phyloP scores from a whole-genome alignment of 2,888 invertebrate species.

The Cryptocephalus primarius region DNA sequence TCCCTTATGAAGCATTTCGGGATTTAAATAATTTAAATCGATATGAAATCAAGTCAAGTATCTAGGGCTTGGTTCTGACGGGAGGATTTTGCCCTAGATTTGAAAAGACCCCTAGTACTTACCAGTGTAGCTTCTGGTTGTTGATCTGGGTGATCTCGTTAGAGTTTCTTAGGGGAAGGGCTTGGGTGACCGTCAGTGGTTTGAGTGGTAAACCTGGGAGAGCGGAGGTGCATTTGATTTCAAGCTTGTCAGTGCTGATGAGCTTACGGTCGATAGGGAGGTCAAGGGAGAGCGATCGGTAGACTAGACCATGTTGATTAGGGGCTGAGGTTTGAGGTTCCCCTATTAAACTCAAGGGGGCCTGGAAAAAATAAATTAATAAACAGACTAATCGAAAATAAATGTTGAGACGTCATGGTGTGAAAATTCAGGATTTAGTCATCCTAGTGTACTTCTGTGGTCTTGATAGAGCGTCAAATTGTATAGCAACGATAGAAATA shows the following conservation, averaged over 20 bases:
- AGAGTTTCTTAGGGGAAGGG: slow-evolving; percentile 17
- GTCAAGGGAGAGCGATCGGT: slow-evolving; percentile 19
- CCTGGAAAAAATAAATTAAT: neutral
- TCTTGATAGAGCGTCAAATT: too few species aligned
- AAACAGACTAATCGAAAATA: too few species aligned
- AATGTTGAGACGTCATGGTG: too few species aligned
- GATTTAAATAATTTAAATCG: too few species aligned
- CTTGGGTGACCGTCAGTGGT: slow-evolving; percentile 21
- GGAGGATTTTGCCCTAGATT: too few species aligned
- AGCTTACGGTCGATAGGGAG: slow-evolving; percentile 24
- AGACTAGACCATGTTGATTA: neutral
- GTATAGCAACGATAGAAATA: too few species aligned
- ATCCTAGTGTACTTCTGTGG: too few species aligned
- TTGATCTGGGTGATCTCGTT: slow-evolving; percentile 19
- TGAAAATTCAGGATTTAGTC: too few species aligned
- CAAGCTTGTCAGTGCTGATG: slow-evolving; percentile 23
- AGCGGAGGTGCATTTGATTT: slow-evolving; percentile 28
- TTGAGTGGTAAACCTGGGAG: slow-evolving; percentile 28
- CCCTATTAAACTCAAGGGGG: neutral
- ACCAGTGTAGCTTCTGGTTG: slow-evolving; percentile 25
- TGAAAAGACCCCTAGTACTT: too few species aligned
- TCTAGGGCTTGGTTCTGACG: too few species aligned
- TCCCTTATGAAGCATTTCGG: too few species aligned
- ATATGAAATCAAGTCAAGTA: too few species aligned
- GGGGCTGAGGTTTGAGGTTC: neutral